phyloP scores from a whole-genome alignment of 2,113 vertebrate species.

The Tichodroma muraria region DNA sequence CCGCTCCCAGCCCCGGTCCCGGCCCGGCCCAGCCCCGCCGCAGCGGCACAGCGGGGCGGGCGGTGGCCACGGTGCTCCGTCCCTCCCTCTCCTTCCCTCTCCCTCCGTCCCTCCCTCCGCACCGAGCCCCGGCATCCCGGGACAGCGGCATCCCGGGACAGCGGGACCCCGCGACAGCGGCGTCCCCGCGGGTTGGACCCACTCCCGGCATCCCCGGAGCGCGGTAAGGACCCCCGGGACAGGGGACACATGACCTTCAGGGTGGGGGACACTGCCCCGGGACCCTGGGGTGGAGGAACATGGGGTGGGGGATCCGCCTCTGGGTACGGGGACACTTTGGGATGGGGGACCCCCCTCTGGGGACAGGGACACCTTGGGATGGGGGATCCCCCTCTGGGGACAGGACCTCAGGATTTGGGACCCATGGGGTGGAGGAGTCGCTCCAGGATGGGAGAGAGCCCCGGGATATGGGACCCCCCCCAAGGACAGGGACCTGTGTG shows the following conservation, averaged over 20 bases:
- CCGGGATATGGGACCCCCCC: neutral
- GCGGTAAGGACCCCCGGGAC: neutral
- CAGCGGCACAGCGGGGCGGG: too few relatives aligned
- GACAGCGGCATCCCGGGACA: neutral
- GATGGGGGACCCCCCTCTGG: too few relatives aligned
- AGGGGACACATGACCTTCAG: neutral
- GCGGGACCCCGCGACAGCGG: neutral
- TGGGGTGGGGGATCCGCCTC: neutral
- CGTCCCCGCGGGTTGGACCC: neutral
- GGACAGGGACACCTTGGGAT: neutral
- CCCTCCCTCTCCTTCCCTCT: neutral
- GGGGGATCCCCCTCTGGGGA: neutral
- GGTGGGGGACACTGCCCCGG: neutral
- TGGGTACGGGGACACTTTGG: neutral
- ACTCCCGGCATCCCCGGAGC: neutral
- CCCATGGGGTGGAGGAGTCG: fast-evolving
- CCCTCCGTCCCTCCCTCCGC: neutral
- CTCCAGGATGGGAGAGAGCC: neutral
- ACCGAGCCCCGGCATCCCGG: neutral
- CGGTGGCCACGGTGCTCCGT: neutral
- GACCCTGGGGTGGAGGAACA: neutral
- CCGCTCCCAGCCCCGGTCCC: too few relatives aligned
- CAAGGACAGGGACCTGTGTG: fast-evolving
- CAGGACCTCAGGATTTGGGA: neutral
- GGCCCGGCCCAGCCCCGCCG: too few relatives aligned